These are phyloP conservation scores for Heliconius eleuchia DNA, from an alignment of 1,140 invertebrate species.

Conservation along the genomic window DNA sequence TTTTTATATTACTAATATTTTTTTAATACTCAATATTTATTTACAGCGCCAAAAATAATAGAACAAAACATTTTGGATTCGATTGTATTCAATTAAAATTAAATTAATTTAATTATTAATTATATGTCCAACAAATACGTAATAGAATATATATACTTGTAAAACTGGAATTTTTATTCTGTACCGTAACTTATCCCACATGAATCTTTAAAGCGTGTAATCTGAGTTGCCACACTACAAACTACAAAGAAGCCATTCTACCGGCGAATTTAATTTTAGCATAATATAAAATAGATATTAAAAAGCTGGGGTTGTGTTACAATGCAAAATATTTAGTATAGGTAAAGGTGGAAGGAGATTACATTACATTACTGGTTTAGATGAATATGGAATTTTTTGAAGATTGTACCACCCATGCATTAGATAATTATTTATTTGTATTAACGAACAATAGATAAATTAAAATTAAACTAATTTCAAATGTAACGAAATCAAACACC, in stretches of 20 bases:
- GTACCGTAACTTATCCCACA: neutral
- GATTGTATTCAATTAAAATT: too few species aligned
- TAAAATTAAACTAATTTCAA: too few species aligned
- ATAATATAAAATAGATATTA: neutral
- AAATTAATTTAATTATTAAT: too few species aligned
- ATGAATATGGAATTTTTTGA: too few species aligned
- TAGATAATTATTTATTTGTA: too few species aligned
- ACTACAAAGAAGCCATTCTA: conserved; percentile 11
- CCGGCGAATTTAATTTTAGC: conserved; percentile 7
- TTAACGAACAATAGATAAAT: too few species aligned
- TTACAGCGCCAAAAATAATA: too few species aligned
- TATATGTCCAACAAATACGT: too few species aligned
- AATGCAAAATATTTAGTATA: neutral
- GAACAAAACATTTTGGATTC: too few species aligned
- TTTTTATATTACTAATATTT: neutral
- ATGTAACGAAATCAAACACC: too few species aligned
- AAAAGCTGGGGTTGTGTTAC: neutral
- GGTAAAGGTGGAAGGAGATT: neutral
- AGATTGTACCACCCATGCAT: too few species aligned
- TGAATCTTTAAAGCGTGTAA: conserved; percentile 7
- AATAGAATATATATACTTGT: neutral
- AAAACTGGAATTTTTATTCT: neutral
- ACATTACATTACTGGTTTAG: too few species aligned
- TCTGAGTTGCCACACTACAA: conserved; percentile 13
- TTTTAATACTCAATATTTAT: neutral